Evolutionary conservation across 1,140 invertebrate genomes (phyloP).

Genomic region (Watersipora subatra): DNA sequence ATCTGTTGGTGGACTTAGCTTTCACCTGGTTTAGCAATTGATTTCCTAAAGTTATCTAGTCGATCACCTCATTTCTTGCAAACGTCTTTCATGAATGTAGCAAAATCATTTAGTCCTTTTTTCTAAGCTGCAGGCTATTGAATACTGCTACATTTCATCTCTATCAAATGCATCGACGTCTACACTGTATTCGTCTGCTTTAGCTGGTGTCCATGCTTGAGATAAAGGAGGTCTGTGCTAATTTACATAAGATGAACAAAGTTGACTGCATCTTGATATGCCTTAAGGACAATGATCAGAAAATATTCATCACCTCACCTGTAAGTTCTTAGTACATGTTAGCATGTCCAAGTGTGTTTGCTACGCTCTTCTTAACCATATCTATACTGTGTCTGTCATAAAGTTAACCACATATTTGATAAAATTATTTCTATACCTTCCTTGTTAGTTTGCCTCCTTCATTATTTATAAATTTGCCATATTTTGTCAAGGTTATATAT

Average conservation of each 20-base stretch:
- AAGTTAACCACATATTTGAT: neutral
- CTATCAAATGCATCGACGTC: too few relatives aligned
- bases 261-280: conserved; percentile 40
- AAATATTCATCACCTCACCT: conserved; percentile 37
- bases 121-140: too few relatives aligned
- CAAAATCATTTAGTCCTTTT: too few relatives aligned
- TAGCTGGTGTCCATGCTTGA: conserved; percentile 40
- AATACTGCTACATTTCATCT: too few relatives aligned
- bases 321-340: conserved; percentile 20
- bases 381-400: neutral
- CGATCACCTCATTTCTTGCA: too few relatives aligned
- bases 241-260: conserved; percentile 41
- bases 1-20: too few relatives aligned
- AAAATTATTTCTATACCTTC: neutral
- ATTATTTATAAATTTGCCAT: neutral
- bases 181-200: too few relatives aligned
- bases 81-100: too few relatives aligned
- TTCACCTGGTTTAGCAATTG: too few relatives aligned
- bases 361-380: neutral
- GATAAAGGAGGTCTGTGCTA: conserved; percentile 36
- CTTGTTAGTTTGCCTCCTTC: neutral
- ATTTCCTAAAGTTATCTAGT: too few relatives aligned
- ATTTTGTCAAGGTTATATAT: neutral
- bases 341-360: neutral
- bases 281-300: conserved; percentile 34